These are phyloP conservation scores for Drosophila yakuba DNA, from an alignment of 1,140 invertebrate species.

Conservation along the genomic window DNA sequence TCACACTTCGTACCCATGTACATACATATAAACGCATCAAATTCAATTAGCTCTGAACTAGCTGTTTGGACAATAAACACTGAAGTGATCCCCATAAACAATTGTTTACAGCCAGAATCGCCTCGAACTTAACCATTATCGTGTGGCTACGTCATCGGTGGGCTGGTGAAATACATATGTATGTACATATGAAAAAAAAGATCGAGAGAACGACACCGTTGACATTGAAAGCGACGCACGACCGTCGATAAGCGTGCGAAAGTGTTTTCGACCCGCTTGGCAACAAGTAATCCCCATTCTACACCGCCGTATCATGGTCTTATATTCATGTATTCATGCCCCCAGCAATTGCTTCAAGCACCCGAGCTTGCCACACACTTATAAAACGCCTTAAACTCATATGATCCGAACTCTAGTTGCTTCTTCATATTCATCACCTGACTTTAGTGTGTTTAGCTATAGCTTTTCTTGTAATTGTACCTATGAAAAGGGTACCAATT, in stretches of 20 bases:
- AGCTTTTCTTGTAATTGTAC: no score
- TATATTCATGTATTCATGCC: background rate
- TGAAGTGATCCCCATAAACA: slow-evolving; percentile 39
- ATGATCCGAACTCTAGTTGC: background rate
- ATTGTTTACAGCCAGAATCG: slow-evolving; percentile 15
- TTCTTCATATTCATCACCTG: no score
- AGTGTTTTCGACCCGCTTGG: slow-evolving; percentile 46
- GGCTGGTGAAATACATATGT: slow-evolving; percentile 56
- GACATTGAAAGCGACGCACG: slow-evolving; percentile 66
- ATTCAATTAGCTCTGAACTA: background rate
- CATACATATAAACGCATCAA: slow-evolving; percentile 1
- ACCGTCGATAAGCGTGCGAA: slow-evolving; percentile 59
- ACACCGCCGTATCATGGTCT: background rate
- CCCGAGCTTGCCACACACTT: slow-evolving; percentile 8
- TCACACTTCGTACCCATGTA: no score
- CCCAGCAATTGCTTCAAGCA: slow-evolving; percentile 11
- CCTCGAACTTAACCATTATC: slow-evolving; percentile 22
- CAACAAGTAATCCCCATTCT: slow-evolving; percentile 46
- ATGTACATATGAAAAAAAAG: background rate
- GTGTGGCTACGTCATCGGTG: slow-evolving; percentile 56
- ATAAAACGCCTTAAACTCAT: background rate
- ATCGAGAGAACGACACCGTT: slow-evolving; percentile 66
- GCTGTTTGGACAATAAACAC: slow-evolving; percentile 18
- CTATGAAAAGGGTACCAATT: no score
- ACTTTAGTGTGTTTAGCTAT: no score